A percentile compares a stretch with the other conserved stretches of the same genome.
Conservation (phyloP, 2,888 invertebrate species). For the Plebejus melissa region DNA sequence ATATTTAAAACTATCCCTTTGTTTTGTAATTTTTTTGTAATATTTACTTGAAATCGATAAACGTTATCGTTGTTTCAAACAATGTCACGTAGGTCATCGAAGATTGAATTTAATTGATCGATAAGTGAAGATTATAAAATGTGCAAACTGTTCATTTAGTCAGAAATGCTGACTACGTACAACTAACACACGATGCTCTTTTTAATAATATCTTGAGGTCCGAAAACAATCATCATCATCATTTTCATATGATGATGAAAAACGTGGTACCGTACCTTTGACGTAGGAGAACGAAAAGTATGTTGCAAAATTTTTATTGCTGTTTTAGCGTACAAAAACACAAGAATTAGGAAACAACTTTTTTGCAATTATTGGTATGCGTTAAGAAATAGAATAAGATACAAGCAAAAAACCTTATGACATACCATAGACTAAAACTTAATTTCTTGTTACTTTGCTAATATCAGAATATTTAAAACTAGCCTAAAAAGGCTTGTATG, state of each 20-base stretch:
- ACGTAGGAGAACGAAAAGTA: neutral
- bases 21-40: conserved; percentile 23
- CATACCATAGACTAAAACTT: no score
- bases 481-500: neutral
- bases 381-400: no score
- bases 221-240: neutral
- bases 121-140: neutral
- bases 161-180: neutral
- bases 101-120: neutral
- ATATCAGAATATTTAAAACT: neutral
- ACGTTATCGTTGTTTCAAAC: neutral
- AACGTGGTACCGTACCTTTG: neutral
- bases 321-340: no score
- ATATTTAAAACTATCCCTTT: conserved; percentile 14
- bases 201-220: neutral
- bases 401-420: neutral
- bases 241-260: no score
- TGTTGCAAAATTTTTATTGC: no score
- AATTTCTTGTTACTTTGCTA: neutral
- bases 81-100: conserved; percentile 20
- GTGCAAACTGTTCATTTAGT: neutral
- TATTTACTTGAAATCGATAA: conserved; percentile 15
- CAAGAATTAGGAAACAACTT: neutral
- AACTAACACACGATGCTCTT: neutral
- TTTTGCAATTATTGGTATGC: neutral